Conservation (phyloP, 2,888 invertebrate species). For the Spodoptera exigua region DNA sequence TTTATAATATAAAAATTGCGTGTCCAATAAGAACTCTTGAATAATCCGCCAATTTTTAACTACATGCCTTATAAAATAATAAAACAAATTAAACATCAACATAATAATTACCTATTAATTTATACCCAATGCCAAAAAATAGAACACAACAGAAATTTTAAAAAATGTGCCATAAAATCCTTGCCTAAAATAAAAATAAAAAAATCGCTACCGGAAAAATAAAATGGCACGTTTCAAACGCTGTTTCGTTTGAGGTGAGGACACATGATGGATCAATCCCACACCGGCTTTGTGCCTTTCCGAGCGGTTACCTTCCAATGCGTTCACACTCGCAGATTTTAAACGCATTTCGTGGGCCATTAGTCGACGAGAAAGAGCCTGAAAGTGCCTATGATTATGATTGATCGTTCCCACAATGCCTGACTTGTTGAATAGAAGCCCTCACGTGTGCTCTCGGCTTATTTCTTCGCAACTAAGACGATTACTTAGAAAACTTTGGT, state of each 20-base stretch:
- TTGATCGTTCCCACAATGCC: slow-evolving; percentile 84
- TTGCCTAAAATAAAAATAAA: not conserved
- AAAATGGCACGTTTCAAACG: slow-evolving; percentile 41
- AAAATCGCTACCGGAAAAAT: slow-evolving; percentile 24
- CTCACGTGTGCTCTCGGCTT: slow-evolving; percentile 79
- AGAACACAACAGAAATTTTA: too few species aligned
- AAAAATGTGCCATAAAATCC: too few species aligned
- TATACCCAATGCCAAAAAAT: too few species aligned
- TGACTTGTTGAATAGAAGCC: slow-evolving; percentile 85
- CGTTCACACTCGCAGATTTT: slow-evolving; percentile 83
- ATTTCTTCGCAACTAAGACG: slow-evolving; percentile 75
- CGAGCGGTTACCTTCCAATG: slow-evolving; percentile 86
- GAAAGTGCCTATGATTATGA: slow-evolving; percentile 88
- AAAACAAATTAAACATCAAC: too few species aligned
- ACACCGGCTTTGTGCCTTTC: slow-evolving; percentile 82
- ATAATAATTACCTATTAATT: too few species aligned
- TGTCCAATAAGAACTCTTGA: too few species aligned
- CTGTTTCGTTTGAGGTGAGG: slow-evolving; percentile 60
- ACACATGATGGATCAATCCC: slow-evolving; percentile 85
- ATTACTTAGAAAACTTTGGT: slow-evolving; percentile 56
- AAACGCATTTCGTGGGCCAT: slow-evolving; percentile 88
- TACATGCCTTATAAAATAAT: too few species aligned
- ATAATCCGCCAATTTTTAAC: too few species aligned
- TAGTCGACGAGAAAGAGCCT: slow-evolving; percentile 87
- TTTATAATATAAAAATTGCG: too few species aligned